Percentiles rank a stretch among this genome's conserved stretches.
phyloP scores from a whole-genome alignment of 2,113 vertebrate species.

The Monopterus albus region DNA sequence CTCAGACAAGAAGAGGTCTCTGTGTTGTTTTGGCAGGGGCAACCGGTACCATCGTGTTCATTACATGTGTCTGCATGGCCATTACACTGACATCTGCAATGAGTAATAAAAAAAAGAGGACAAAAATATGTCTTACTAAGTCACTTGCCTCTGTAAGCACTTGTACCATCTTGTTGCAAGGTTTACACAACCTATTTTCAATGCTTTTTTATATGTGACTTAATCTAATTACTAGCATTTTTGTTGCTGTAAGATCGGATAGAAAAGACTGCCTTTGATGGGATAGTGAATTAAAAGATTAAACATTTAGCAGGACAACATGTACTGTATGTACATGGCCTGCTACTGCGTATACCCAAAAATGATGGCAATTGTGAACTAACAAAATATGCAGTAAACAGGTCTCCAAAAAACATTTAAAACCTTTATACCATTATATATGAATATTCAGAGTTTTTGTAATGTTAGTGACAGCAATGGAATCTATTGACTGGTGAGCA shows the following conservation, averaged over 20 bases:
- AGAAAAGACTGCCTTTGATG: too few relatives aligned
- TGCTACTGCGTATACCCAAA: background rate
- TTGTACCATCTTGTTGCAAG: too few relatives aligned
- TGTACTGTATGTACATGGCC: background rate
- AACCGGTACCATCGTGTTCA: conserved; percentile 89
- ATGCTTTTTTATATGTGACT: background rate
- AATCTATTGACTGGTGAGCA: conserved; percentile 5
- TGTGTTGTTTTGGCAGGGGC: conserved; percentile 94
- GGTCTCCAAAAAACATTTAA: too few relatives aligned
- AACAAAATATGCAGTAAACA: background rate
- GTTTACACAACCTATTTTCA: too few relatives aligned
- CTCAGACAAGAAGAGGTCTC: conserved; percentile 90
- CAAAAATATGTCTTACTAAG: too few relatives aligned
- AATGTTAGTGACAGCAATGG: background rate
- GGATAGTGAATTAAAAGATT: background rate
- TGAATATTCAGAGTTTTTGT: background rate
- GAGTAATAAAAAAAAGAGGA: too few relatives aligned
- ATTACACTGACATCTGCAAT: conserved; percentile 90
- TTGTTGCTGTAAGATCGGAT: background rate
- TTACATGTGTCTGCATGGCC: conserved; percentile 92
- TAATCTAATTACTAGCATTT: background rate
- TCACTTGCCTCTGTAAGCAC: too few relatives aligned
- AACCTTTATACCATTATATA: too few relatives aligned
- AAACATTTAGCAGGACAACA: background rate
- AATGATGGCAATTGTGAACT: background rate